Evolutionary conservation across 2,797 vertebrate species (phyloP), one percentile per base, ranked within the genome.

Genomic region (Pagetopsis macropterus): DNA sequence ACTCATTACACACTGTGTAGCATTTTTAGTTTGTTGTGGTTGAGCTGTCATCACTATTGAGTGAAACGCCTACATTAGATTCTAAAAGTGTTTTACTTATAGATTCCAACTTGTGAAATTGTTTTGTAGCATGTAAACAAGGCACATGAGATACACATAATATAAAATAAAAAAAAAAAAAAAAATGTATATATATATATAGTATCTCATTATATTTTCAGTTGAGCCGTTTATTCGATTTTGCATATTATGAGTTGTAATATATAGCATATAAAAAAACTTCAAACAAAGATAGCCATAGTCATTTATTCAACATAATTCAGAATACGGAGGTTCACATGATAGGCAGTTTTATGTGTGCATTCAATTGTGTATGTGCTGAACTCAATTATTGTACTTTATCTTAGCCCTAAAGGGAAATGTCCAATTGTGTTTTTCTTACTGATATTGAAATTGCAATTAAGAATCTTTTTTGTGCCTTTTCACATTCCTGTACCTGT

Each of bases 291-390:
- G 27, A 27, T 27, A 27, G 27, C 4, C 5, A 13, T 3, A 10
- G 44, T 37, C 6, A 9, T 37, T 37, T 37, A 37, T 9, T 37
- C 4, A 17, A 41, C 19, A 43, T 5, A 41, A 31, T 64, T 48
- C 41, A 58, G 19, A 46, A 63, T 21, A 46, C 65, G 41, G n/a
- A 43, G 52, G 46, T 58, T 58, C 19, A 51, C 10, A 37, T 9
- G 23, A 10, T 50, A 21, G 41, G 19, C 49, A 21, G 23, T 55
- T 6, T n/a, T n/a, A 61, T 62, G 23, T 27, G 23, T 66, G 49
- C 16, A 3, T 61, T 15, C 41, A 11, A 41, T 40, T 54, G 3
- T 46, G 23, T 46, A 11, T 15, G 21, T 54, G 33, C 49, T 14
- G 16, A 12, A 17, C 49, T 3, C 10, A 12, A 74, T 23, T 52